These are phyloP conservation scores for Atta texana DNA, from an alignment of 1,140 invertebrate genomes.

Conservation along the genomic window DNA sequence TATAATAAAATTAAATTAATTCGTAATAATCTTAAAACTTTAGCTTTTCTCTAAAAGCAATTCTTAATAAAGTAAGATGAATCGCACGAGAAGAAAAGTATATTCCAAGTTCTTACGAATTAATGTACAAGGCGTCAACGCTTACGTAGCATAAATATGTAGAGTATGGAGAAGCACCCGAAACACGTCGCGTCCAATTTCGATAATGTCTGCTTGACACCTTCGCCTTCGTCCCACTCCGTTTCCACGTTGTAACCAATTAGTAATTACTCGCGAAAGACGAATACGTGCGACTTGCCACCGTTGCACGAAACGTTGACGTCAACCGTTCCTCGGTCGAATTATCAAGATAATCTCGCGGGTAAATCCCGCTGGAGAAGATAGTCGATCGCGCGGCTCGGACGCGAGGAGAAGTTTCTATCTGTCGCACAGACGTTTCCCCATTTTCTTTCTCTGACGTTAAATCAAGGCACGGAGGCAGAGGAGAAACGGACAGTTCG, in stretches of 20 bases:
- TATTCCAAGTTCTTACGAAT: neutral
- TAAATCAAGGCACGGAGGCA: neutral
- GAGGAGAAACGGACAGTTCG: neutral
- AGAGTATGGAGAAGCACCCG: neutral
- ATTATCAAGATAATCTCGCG: neutral
- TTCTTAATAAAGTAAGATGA: neutral
- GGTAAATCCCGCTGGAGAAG: neutral
- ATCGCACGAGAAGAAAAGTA: too few species aligned
- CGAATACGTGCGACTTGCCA: neutral
- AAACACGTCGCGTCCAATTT: conserved; percentile 18
- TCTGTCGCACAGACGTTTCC: neutral
- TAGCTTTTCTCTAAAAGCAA: neutral
- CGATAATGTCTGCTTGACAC: neutral
- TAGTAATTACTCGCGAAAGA: conserved; percentile 8
- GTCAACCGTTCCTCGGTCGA: conserved; percentile 16
- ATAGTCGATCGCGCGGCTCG: neutral
- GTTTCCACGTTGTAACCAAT: neutral
- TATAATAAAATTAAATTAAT: neutral
- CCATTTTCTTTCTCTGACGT: neutral
- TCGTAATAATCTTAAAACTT: neutral
- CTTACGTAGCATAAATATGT: conserved; percentile 49
- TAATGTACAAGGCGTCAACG: neutral
- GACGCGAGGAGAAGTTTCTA: too few species aligned
- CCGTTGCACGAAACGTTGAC: conserved; percentile 24
- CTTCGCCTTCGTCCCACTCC: neutral